A percentile compares a stretch with the other conserved stretches of the same genome.
These are phyloP conservation scores for Nebria brevicollis DNA, from an alignment of 2,888 invertebrate genomes.

Conservation along the genomic window DNA sequence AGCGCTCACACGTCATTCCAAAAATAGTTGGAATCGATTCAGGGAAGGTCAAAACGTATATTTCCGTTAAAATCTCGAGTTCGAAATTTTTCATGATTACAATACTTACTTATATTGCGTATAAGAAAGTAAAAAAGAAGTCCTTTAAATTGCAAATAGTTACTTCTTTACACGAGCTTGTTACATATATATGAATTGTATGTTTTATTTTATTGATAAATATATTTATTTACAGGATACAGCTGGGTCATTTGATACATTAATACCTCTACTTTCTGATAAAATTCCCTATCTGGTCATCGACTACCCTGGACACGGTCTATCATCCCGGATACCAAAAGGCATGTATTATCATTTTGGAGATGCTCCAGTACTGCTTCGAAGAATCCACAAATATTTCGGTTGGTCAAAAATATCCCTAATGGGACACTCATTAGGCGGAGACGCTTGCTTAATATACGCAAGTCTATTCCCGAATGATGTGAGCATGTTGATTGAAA, in stretches of 20 bases:
- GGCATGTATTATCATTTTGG: constrained; percentile 62
- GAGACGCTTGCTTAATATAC: constrained; percentile 69
- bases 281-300: constrained; percentile 66
- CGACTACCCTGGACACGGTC: constrained; percentile 75
- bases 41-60: no score
- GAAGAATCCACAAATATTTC: constrained; percentile 69
- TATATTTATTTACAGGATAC: constrained; percentile 65
- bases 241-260: constrained; percentile 74
- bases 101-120: not conserved
- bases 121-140: not conserved
- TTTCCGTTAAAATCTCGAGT: no score
- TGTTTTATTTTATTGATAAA: not conserved
- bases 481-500: constrained; percentile 66
- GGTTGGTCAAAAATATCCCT: constrained; percentile 75
- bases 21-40: no score
- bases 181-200: not conserved
- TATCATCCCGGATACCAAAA: constrained; percentile 72
- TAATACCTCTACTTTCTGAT: constrained; percentile 68
- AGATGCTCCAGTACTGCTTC: constrained; percentile 61
- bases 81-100: no score
- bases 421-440: constrained; percentile 74
- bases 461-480: constrained; percentile 69
- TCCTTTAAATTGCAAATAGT: not conserved
- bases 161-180: not conserved
- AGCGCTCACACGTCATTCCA: no score